phyloP scores from a whole-genome alignment of 2,113 vertebrate genomes.

The Rhinolophus ferrumequinum region DNA sequence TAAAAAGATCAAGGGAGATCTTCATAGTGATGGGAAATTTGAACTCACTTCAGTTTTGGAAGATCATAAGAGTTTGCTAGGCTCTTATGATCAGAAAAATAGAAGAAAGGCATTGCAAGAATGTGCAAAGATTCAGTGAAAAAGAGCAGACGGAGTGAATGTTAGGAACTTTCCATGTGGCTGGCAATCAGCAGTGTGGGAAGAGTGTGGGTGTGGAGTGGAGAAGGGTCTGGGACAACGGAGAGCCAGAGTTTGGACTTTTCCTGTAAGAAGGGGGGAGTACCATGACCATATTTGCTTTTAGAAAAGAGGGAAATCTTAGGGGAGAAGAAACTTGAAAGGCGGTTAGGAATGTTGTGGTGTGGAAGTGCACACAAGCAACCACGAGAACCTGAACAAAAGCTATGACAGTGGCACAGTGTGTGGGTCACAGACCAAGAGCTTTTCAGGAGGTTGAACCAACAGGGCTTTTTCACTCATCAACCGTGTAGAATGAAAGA shows the following conservation, averaged over 20 bases:
- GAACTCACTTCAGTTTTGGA: slow-evolving; percentile 13
- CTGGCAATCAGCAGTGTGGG: background rate
- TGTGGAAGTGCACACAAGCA: background rate
- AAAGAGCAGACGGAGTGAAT: background rate
- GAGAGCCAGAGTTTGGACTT: background rate
- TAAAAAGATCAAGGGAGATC: background rate
- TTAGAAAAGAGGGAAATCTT: background rate
- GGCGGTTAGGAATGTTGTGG: background rate
- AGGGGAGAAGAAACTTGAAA: background rate
- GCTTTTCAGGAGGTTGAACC: background rate
- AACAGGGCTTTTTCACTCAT: background rate
- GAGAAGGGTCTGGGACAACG: background rate
- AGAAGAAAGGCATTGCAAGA: background rate
- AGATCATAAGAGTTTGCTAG: background rate
- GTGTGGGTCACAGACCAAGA: background rate
- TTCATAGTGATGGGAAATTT: background rate
- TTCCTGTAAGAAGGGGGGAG: background rate
- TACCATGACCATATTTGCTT: background rate
- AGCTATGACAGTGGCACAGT: fast-evolving
- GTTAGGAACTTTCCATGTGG: background rate
- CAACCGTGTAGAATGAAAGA: background rate
- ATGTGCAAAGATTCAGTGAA: background rate
- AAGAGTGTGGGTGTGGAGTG: background rate
- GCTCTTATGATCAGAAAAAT: background rate
- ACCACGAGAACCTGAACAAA: background rate